These are phyloP conservation scores for Lepidurus packardi DNA, from an alignment of 1,140 invertebrate species.

Conservation along the genomic window DNA sequence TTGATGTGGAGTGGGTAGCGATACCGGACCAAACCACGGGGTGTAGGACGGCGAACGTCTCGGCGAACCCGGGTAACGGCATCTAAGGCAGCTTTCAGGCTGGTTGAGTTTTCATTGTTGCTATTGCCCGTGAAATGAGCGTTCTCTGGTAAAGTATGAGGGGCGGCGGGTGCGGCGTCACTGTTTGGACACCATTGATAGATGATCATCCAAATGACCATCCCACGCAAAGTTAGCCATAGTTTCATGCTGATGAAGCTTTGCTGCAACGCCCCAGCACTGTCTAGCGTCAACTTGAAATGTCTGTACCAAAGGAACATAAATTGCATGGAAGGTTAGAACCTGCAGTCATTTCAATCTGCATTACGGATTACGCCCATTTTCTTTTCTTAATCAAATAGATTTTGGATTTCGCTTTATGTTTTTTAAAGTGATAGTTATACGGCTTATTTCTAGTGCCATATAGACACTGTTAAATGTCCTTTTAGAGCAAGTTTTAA, in stretches of 20 bases:
- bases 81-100: conserved; percentile 29
- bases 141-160: neutral
- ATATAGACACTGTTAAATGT: too few species aligned
- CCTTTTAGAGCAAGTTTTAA: too few species aligned
- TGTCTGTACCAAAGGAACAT: neutral
- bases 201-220: neutral
- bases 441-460: too few species aligned
- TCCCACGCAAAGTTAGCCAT: neutral
- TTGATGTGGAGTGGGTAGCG: conserved; percentile 30
- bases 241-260: neutral
- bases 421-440: too few species aligned
- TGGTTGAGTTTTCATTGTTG: neutral
- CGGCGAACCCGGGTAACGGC: conserved; percentile 25
- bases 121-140: neutral
- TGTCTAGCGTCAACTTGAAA: neutral
- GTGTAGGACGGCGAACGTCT: conserved; percentile 5
- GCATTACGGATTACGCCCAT: too few species aligned
- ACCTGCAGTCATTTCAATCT: too few species aligned
- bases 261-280: neutral
- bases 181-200: neutral
- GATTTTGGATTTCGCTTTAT: too few species aligned
- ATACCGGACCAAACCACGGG: conserved; percentile 20
- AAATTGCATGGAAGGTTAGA: too few species aligned
- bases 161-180: neutral
- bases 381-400: too few species aligned